phyloP scores from a whole-genome alignment of 2,888 invertebrate species.

The Philereme vetulata region DNA sequence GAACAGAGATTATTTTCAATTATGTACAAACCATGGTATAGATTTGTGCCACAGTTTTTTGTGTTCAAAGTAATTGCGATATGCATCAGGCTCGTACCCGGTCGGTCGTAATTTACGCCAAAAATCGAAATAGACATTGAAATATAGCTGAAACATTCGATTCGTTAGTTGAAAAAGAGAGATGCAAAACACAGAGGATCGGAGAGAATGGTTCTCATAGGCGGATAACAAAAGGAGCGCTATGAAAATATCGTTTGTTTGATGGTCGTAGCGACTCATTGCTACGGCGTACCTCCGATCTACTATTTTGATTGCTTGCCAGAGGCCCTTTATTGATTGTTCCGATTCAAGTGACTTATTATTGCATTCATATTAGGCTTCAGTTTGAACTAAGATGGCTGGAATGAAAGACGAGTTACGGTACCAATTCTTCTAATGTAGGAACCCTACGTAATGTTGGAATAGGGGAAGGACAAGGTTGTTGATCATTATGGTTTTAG shows the following conservation, averaged over 20 bases:
- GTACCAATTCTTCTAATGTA: too few species aligned
- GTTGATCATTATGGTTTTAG: too few species aligned
- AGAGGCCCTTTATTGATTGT: conserved; percentile 47
- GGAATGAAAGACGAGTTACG: too few species aligned
- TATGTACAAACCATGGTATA: conserved; percentile 11
- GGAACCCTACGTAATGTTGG: too few species aligned
- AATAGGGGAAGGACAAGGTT: too few species aligned
- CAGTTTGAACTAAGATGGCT: too few species aligned
- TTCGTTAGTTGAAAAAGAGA: conserved; percentile 77
- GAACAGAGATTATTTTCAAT: too few species aligned
- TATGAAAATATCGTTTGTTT: conserved; percentile 70
- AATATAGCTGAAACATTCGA: conserved; percentile 71
- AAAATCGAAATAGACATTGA: conserved; percentile 53
- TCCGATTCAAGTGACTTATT: too few species aligned
- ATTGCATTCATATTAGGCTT: too few species aligned
- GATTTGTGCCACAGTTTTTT: conserved; percentile 17
- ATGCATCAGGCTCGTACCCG: conserved; percentile 29
- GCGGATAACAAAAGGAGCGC: conserved; percentile 74
- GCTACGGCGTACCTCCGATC: conserved; percentile 41
- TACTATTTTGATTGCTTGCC: conserved; percentile 68
- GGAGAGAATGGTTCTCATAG: conserved; percentile 74
- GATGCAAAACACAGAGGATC: conserved; percentile 71
- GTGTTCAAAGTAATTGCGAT: conserved; percentile 28
- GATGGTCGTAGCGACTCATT: conserved; percentile 53
- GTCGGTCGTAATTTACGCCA: conserved; percentile 30